Percentiles rank a stretch among this genome's conserved stretches.
Conservation (phyloP, 2,113 vertebrate genomes). For the Phalacrocorax pelagicus region DNA sequence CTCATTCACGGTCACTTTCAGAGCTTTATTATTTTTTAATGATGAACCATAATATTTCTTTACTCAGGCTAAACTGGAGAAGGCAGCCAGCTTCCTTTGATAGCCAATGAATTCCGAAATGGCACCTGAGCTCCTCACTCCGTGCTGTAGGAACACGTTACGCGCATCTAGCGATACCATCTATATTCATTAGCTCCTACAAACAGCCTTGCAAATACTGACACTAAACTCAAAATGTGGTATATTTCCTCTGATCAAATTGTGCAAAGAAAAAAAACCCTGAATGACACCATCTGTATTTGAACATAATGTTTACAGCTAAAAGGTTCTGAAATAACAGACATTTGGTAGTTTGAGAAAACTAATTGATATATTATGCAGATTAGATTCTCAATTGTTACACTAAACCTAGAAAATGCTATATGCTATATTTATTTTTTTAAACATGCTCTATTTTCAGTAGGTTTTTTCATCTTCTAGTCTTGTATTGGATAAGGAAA, state of each 20-base stretch:
- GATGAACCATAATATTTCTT: background rate
- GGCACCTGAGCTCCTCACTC: background rate
- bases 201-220: background rate
- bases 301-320: background rate
- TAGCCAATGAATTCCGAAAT: background rate
- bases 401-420: background rate
- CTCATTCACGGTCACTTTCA: background rate
- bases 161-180: background rate
- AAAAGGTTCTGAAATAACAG: background rate
- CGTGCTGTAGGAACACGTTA: fast-evolving
- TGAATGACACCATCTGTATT: background rate
- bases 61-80: background rate
- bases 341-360: background rate
- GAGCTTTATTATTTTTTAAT: background rate
- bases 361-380: background rate
- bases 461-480: background rate
- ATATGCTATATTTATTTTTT: background rate
- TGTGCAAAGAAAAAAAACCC: background rate
- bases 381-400: background rate
- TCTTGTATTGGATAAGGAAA: background rate
- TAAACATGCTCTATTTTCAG: background rate
- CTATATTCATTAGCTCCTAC: background rate
- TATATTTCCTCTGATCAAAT: background rate
- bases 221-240: background rate
- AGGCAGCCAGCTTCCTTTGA: background rate